Evolutionary conservation across 2,888 invertebrate genomes (phyloP).

Genomic region (Beris chalybata): DNA sequence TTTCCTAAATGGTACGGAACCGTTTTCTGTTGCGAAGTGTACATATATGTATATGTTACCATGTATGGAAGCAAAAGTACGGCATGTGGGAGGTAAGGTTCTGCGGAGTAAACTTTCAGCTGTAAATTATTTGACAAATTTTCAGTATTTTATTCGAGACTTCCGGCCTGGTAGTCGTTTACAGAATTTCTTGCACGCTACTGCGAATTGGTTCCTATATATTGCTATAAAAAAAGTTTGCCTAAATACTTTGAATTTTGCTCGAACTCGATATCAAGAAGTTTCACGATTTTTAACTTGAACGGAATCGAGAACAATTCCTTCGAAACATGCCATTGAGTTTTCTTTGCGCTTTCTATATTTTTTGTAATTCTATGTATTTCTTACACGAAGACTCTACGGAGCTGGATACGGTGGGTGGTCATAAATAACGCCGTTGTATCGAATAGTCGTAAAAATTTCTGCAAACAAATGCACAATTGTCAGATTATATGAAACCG

Average conservation of each 20-base stretch:
- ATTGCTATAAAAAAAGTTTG: background rate
- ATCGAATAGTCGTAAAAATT: constrained; percentile 14
- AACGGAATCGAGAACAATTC: background rate
- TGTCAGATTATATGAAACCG: constrained; percentile 2
- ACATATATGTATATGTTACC: too few species aligned
- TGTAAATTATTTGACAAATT: constrained; percentile 12
- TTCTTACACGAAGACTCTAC: too few species aligned
- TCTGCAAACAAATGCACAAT: constrained; percentile 21
- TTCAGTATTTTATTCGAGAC: constrained; percentile 3
- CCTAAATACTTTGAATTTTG: background rate
- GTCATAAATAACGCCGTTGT: constrained; percentile 19
- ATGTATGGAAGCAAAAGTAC: too few species aligned
- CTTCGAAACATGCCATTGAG: too few species aligned
- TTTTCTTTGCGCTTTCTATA: too few species aligned
- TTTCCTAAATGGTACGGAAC: too few species aligned
- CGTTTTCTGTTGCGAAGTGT: too few species aligned
- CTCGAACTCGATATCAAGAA: background rate
- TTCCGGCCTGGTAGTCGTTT: background rate
- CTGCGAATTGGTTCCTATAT: background rate
- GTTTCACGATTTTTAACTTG: constrained; percentile 2
- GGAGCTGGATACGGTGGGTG: constrained; percentile 2
- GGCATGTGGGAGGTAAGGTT: too few species aligned
- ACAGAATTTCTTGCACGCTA: background rate
- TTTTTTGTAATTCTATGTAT: too few species aligned
- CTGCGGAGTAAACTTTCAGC: background rate